Percentiles rank a stretch among this genome's conserved stretches.
phyloP scores from a whole-genome alignment of 2,888 invertebrate genomes.

The Homarus gammarus region DNA sequence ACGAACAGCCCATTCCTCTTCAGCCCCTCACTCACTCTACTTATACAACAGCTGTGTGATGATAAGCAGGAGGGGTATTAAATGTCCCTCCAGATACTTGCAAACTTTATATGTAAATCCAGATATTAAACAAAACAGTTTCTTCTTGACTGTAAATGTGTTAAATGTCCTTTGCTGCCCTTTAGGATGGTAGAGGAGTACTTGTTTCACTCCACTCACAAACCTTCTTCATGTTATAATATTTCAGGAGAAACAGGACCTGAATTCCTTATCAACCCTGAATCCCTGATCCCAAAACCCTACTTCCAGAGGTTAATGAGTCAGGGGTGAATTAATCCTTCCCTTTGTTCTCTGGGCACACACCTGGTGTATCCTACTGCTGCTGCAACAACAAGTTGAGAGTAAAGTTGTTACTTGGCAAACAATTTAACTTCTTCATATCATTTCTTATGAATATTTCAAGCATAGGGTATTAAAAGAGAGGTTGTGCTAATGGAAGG shows the following conservation, averaged over 20 bases:
- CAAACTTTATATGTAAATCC: background rate
- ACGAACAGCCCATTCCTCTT: constrained; percentile 60
- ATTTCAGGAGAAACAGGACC: constrained; percentile 8
- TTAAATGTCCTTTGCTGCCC: constrained; percentile 29
- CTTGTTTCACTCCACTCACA: constrained; percentile 34
- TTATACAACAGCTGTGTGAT: constrained; percentile 67
- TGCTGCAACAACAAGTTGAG: background rate
- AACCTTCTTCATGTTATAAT: constrained; percentile 26
- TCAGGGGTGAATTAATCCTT: background rate
- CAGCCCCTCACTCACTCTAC: constrained; percentile 71
- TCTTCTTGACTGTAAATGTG: constrained; percentile 9
- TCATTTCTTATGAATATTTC: background rate
- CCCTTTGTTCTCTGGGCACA: constrained; percentile 32
- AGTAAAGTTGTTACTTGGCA: too few relatives aligned
- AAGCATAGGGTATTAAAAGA: background rate
- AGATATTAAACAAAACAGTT: background rate
- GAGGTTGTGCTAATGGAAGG: background rate
- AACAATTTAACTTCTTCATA: background rate
- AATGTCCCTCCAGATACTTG: constrained; percentile 20
- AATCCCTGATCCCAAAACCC: background rate
- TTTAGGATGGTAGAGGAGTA: constrained; percentile 44
- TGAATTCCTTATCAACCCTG: background rate
- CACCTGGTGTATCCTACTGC: background rate
- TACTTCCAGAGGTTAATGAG: constrained; percentile 6
- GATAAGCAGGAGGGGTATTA: background rate